Evolutionary conservation across 2,113 vertebrate species (phyloP).

Genomic region (Chaenocephalus aceratus): DNA sequence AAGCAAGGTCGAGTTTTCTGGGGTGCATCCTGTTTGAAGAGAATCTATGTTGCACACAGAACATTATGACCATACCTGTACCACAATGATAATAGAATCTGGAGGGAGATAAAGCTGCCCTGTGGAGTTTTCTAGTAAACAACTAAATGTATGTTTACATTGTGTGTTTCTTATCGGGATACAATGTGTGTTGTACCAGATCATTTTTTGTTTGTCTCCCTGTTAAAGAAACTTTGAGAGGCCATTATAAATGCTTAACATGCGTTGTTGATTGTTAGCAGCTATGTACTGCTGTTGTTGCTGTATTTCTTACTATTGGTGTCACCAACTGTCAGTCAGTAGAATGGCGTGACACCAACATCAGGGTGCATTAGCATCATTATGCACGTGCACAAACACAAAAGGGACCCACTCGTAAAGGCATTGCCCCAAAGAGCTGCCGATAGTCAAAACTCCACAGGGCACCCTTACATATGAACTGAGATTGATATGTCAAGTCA

Average conservation of each 20-base stretch:
- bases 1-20: conserved; percentile 25
- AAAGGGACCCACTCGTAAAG: not conserved
- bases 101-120: conserved; percentile 33
- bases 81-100: conserved; percentile 14
- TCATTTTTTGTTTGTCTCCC: not conserved
- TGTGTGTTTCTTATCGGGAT: not conserved
- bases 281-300: not conserved
- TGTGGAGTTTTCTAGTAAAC: conserved; percentile 44
- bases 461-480: conserved; percentile 45
- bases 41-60: conserved; percentile 28
- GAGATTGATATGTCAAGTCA: conserved; percentile 45
- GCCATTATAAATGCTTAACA: not conserved
- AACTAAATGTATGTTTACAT: not conserved
- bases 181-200: not conserved
- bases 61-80: conserved; percentile 23
- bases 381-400: not conserved
- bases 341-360: not conserved
- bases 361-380: not conserved
- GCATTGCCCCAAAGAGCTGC: not conserved
- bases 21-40: conserved; percentile 5
- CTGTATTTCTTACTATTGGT: not conserved
- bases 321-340: not conserved
- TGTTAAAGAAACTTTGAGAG: not conserved
- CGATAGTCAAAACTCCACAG: conserved; percentile 34
- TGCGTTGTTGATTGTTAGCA: not conserved